Evolutionary conservation across 1,140 invertebrate genomes (phyloP).

Genomic region (Sipha flava): DNA sequence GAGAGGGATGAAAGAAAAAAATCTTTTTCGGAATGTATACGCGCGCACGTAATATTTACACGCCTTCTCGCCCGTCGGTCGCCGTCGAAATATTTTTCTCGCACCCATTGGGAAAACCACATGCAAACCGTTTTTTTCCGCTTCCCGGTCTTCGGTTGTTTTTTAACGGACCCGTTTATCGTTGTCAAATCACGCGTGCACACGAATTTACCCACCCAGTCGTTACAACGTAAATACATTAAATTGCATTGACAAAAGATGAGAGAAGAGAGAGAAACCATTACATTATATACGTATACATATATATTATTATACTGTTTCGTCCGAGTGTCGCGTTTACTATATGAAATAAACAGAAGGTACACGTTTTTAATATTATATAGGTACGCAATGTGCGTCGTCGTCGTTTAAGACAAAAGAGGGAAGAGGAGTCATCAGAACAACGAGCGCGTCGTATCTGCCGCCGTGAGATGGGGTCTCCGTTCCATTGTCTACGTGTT

Average conservation of each 20-base stretch:
- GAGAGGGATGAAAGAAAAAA: too few relatives aligned
- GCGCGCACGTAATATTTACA: too few relatives aligned
- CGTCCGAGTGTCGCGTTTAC: too few relatives aligned
- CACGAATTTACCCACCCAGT: too few relatives aligned
- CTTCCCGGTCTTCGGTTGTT: neutral
- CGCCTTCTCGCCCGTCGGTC: neutral
- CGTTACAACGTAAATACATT: too few relatives aligned
- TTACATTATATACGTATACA: too few relatives aligned
- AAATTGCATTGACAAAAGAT: too few relatives aligned
- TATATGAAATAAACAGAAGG: neutral
- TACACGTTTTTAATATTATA: neutral
- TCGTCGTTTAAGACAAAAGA: conserved; percentile 17
- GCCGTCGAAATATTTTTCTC: neutral
- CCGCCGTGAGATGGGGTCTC: neutral
- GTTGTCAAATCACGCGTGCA: neutral
- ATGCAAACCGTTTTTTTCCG: neutral
- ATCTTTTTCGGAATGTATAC: too few relatives aligned
- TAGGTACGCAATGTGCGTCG: neutral
- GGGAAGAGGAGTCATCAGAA: neutral
- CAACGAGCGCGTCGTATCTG: neutral
- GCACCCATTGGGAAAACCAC: neutral
- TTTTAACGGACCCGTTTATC: conserved; percentile 10
- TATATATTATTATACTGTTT: neutral
- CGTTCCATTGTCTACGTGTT: conserved; percentile 28
- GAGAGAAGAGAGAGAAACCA: too few relatives aligned